Percentiles rank a stretch among this genome's conserved stretches.
phyloP scores from a whole-genome alignment of 2,888 invertebrate genomes.

The Lycophotia porphyrea region DNA sequence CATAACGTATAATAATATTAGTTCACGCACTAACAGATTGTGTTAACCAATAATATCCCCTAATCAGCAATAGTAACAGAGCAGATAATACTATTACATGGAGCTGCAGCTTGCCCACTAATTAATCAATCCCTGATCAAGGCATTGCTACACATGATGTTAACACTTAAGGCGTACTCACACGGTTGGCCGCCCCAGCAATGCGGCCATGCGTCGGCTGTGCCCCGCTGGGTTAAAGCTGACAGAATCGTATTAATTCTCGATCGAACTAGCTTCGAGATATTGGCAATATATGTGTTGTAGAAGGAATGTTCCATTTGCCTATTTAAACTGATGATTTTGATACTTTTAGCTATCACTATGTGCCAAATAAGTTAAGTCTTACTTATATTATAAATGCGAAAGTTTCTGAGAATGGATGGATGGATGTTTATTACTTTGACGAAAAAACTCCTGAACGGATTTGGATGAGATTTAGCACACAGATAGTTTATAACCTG shows the following conservation, averaged over 20 bases:
- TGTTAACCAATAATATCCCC: background rate
- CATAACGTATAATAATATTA: background rate
- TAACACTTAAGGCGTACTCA: slow-evolving; percentile 50
- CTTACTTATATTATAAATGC: too few relatives aligned
- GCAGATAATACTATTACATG: slow-evolving; percentile 44
- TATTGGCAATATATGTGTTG: slow-evolving; percentile 10
- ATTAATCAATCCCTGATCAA: slow-evolving; percentile 50
- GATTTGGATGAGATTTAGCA: too few relatives aligned
- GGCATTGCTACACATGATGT: slow-evolving; percentile 43
- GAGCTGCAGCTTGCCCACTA: slow-evolving; percentile 8
- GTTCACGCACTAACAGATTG: background rate
- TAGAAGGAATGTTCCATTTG: background rate
- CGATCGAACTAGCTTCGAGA: slow-evolving; percentile 6
- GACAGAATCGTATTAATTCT: slow-evolving; percentile 45
- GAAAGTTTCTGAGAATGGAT: too few relatives aligned
- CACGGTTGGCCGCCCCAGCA: slow-evolving; percentile 22
- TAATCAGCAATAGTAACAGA: slow-evolving; percentile 23
- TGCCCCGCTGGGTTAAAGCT: slow-evolving; percentile 22
- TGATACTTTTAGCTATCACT: background rate
- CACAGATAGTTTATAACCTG: too few relatives aligned
- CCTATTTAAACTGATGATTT: background rate
- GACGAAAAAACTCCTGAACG: too few relatives aligned
- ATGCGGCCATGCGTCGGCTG: slow-evolving; percentile 34
- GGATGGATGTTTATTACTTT: too few relatives aligned
- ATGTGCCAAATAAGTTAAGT: too few relatives aligned